phyloP scores from a whole-genome alignment of 2,888 invertebrate genomes.

The Tetrapedia diversipes region DNA sequence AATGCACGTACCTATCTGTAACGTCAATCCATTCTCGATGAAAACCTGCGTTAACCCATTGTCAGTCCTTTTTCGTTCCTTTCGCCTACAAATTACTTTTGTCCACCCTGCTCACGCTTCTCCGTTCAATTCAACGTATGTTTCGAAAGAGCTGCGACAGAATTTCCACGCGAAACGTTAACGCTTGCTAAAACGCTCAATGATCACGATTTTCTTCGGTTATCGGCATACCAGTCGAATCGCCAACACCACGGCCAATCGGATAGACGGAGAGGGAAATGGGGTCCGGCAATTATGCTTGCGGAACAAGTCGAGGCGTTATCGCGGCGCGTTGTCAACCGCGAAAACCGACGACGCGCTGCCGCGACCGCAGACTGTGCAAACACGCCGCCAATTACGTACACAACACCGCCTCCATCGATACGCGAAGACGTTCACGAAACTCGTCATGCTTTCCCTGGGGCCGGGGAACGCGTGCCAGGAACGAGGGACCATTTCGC shows the following conservation, averaged over 20 bases:
- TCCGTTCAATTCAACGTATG: too few relatives aligned
- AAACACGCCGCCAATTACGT: slow-evolving; percentile 80
- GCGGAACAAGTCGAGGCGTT: slow-evolving; percentile 49
- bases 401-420: slow-evolving; percentile 77
- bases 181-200: too few relatives aligned
- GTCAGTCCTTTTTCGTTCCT: too few relatives aligned
- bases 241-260: slow-evolving; percentile 12
- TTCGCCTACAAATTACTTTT: too few relatives aligned
- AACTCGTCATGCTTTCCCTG: slow-evolving; percentile 46
- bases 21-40: slow-evolving; percentile 16
- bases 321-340: slow-evolving; percentile 66
- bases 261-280: neutral
- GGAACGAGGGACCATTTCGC: slow-evolving; percentile 43
- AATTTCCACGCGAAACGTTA: too few relatives aligned
- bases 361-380: slow-evolving; percentile 73
- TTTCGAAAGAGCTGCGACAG: too few relatives aligned
- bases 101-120: too few relatives aligned
- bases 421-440: slow-evolving; percentile 62
- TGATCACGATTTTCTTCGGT: slow-evolving; percentile 31
- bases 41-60: too few relatives aligned
- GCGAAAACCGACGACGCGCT: slow-evolving; percentile 58
- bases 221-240: slow-evolving; percentile 68
- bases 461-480: slow-evolving; percentile 15
- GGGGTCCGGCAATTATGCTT: slow-evolving; percentile 48
- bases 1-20: slow-evolving; percentile 9